phyloP scores from a whole-genome alignment of 2,113 vertebrate species.

The Phrynosoma platyrhinos region DNA sequence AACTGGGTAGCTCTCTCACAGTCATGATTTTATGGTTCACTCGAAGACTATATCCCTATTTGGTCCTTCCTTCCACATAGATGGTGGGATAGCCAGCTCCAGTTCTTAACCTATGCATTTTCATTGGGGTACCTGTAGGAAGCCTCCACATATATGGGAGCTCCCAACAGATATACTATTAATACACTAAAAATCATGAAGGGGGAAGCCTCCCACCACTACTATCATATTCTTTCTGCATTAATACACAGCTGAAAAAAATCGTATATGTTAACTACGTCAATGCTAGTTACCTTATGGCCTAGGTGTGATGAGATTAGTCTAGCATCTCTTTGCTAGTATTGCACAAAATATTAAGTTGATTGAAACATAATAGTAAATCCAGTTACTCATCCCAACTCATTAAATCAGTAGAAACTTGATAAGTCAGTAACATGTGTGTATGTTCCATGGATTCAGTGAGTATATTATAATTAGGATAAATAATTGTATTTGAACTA shows the following conservation, averaged over 20 bases:
- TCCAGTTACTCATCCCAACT: no score
- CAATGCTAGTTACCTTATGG: background rate
- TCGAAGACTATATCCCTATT: background rate
- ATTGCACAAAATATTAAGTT: background rate
- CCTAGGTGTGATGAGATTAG: background rate
- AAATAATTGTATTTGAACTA: no score
- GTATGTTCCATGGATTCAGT: no score
- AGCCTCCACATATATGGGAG: no score
- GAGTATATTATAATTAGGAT: no score
- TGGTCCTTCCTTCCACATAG: background rate
- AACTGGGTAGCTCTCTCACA: background rate
- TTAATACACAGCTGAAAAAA: background rate
- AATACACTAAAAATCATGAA: background rate
- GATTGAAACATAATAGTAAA: background rate
- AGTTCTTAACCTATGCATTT: background rate
- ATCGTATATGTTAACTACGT: background rate
- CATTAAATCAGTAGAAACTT: no score
- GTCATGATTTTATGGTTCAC: background rate
- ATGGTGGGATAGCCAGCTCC: background rate
- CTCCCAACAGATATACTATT: background rate
- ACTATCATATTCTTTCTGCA: background rate
- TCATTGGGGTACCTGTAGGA: background rate
- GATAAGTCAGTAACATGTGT: no score
- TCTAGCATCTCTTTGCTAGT: background rate
- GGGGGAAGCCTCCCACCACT: background rate